Evolutionary conservation across 2,113 vertebrate species (phyloP).

Genomic region (Semnornis frantzii): DNA sequence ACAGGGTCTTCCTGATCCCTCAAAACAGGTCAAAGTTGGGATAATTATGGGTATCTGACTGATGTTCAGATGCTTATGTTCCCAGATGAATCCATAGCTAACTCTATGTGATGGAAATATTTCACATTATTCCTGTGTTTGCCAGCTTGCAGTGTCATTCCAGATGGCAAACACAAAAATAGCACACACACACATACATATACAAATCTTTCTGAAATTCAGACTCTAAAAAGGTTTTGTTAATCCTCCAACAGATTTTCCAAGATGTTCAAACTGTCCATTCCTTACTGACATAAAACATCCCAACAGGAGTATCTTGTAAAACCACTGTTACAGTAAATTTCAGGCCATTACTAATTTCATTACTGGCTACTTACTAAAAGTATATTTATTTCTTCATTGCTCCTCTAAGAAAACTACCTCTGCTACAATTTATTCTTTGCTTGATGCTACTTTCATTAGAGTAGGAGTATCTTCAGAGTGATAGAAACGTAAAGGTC

Average conservation of each 20-base stretch:
- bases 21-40: constrained; percentile 49
- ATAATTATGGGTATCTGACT: constrained; percentile 19
- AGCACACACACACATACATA: neutral
- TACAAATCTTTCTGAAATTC: constrained; percentile 57
- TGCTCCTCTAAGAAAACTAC: neutral
- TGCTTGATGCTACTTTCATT: constrained; percentile 18
- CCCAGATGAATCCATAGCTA: constrained; percentile 40
- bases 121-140: constrained; percentile 53
- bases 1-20: neutral
- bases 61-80: constrained; percentile 42
- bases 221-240: constrained; percentile 31
- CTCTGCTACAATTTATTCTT: constrained; percentile 19
- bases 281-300: neutral
- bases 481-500: constrained; percentile 57
- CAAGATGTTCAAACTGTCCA: neutral
- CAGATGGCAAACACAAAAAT: constrained; percentile 76
- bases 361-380: neutral
- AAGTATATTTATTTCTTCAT: constrained; percentile 34
- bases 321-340: constrained; percentile 31
- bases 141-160: constrained; percentile 71
- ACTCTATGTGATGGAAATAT: constrained; percentile 50
- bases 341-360: constrained; percentile 32
- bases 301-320: neutral
- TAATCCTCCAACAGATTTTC: constrained; percentile 29
- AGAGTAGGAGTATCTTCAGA: constrained; percentile 57